Conservation (phyloP, 2,113 vertebrate species). For the Carassius auratus region DNA sequence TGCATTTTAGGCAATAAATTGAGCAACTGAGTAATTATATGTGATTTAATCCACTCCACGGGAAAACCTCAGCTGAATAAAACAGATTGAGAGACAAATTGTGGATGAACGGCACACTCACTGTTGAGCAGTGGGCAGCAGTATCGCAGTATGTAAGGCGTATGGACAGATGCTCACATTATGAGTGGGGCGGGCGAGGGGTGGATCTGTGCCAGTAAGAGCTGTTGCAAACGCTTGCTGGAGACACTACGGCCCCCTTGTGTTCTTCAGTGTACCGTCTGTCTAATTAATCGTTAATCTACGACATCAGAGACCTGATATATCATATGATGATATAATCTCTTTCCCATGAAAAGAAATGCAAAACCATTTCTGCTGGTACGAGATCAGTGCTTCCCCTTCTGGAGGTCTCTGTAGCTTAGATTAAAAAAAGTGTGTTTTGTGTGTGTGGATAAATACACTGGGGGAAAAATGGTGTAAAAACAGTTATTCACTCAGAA, state of each 20-base stretch:
- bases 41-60: conserved; percentile 12
- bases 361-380: neutral
- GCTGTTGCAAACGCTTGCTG: conserved; percentile 18
- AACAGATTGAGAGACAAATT: conserved; percentile 15
- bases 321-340: conserved; percentile 6
- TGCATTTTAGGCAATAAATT: conserved; percentile 7
- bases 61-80: neutral
- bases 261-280: conserved; percentile 3
- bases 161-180: conserved; percentile 38
- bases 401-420: neutral
- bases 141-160: neutral
- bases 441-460: too few relatives aligned
- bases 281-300: conserved; percentile 10
- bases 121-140: neutral
- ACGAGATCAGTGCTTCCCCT: neutral
- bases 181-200: conserved; percentile 8
- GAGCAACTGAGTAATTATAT: conserved; percentile 3
- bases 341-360: neutral
- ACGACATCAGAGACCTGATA: conserved; percentile 33
- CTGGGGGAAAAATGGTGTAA: too few relatives aligned
- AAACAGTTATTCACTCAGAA: too few relatives aligned
- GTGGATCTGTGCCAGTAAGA: conserved; percentile 13
- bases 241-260: neutral
- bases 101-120: neutral
- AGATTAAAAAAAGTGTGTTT: too few relatives aligned